Conservation (phyloP, 2,888 invertebrate species). For the Odontomyia ornata region DNA sequence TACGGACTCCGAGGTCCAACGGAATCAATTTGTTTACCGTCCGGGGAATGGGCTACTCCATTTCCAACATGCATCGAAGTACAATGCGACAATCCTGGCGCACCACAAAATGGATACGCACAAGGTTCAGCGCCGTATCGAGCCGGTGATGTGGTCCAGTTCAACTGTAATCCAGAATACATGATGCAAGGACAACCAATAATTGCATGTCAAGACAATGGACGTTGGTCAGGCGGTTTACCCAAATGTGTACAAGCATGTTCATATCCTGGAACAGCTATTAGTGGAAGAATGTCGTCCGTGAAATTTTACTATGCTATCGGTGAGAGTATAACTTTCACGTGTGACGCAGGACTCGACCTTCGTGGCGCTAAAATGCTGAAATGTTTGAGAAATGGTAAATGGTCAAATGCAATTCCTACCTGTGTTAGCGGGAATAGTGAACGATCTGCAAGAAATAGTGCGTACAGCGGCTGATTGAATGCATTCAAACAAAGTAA, state of each 20-base stretch:
- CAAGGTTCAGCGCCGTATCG: slow-evolving; percentile 81
- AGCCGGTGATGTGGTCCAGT: slow-evolving; percentile 86
- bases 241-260: slow-evolving; percentile 90
- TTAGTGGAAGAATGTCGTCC: slow-evolving; percentile 84
- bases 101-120: slow-evolving; percentile 81
- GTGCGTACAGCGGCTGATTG: slow-evolving; percentile 64
- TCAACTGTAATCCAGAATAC: slow-evolving; percentile 86
- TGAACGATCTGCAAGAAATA: slow-evolving; percentile 59
- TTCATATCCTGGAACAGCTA: slow-evolving; percentile 86
- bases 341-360: slow-evolving; percentile 79
- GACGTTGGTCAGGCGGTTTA: slow-evolving; percentile 82
- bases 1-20: slow-evolving; percentile 78
- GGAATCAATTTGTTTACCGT: slow-evolving; percentile 79
- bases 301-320: slow-evolving; percentile 90
- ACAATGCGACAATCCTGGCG: slow-evolving; percentile 78
- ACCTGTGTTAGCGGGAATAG: slow-evolving; percentile 67
- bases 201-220: slow-evolving; percentile 87
- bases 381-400: slow-evolving; percentile 81
- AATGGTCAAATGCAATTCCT: slow-evolving; percentile 88
- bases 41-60: slow-evolving; percentile 82
- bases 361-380: slow-evolving; percentile 81
- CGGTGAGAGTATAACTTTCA: slow-evolving; percentile 84
- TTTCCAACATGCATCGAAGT: slow-evolving; percentile 84
- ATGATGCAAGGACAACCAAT: slow-evolving; percentile 92
- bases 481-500: not conserved